Base-by-base conservation (phyloP, 2,888 invertebrate genomes). In the Brachylomia viminalis region DNA sequence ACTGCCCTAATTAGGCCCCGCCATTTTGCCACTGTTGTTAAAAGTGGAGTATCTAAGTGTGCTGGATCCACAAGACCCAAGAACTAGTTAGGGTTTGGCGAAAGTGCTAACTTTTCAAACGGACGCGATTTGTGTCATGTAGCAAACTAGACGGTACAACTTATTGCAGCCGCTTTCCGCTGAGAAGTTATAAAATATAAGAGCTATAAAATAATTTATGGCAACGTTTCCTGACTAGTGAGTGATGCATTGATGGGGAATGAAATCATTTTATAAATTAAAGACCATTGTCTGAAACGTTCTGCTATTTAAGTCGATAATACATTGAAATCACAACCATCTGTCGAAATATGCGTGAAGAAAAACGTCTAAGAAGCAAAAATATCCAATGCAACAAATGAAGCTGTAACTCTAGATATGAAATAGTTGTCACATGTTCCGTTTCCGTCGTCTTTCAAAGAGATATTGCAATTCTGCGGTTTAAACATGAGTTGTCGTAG, bases 391-490 rank as follows among this genome's bases (percentile, higher is more conserved):
- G 59, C 58, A 58, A 30, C 49, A 64, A 33, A 75, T 77, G 42
- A 49, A 77, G 38, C 62, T 75, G 58, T 54, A 79, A 67, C 38
- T 74, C 23, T 68, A 65, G 77, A 77, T 74, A 75, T 76, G 72
- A 77, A 76, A 90, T 90, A 77, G 89, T 86, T 82, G 80, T 87
- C 89, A 91, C 86, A 83, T 90, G 90, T 88, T 84, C 77, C 84
- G 85, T 86, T 91, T 92, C 88, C 89, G 82, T 77, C 76, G 84
- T 79, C 73, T 87, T 85, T 83, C 76, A 78, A 79, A 83, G 85
- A 85, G 84, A 89, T 90, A 90, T 90, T 88, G 87, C 87, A 79
- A 82, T 76, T 82, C 79, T 86, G 87, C 77, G 86, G 88, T 85
- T 81, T 27, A 72, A 59, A 72, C 75, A 70, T 49, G 70, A 81